Evolutionary conservation across 2,797 vertebrate species (phyloP), one percentile per base, ranked within the genome.

Genomic region (Sebastes matsubarae): DNA sequence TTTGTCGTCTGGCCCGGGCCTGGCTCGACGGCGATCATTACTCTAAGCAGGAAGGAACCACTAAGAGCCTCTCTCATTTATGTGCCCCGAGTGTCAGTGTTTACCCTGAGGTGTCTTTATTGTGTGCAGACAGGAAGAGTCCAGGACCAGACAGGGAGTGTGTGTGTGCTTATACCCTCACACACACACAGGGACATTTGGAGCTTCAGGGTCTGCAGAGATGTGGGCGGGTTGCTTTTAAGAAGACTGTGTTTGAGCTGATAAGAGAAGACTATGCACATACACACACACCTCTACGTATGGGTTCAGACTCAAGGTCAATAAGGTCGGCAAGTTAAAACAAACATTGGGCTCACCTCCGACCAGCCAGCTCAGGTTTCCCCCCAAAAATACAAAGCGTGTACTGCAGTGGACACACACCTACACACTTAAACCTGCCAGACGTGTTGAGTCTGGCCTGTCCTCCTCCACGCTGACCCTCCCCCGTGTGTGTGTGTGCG

Each of bases 401-500:
- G n/a, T 24, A 29, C 61, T 34, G 38, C 54, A 27, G 50, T 30
- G 50, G 65, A 80, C 65, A 78, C 75, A 72, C 77, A 67, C 72
- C 30, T 24, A 42, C 63, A 42, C 78, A 84, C 71, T 81, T 65
- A 79, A 32, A 80, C 36, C 81, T 78, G 61, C 82, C 85, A 89
- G 89, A 82, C 89, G 76, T 94, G 92, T 94, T 92, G 90, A 93
- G 93, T 94, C 92, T 95, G 86, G 83, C 77, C 88, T 86, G 87
- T 90, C 80, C 59, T 83, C 58, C 79, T 80, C 80, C 81, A 72
- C 77, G n/a, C 73, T 89, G 86, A 89, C 93, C 93, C 90, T 90
- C 92, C 92, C 92, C 93, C 77, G 22, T 70, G 58, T 84, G 57
- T 60, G 52, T 84, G 4, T 84, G 42, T 8, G 42, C 1, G 16